These are phyloP conservation scores for Oriolus oriolus DNA, from an alignment of 2,113 vertebrate species.

Conservation along the genomic window DNA sequence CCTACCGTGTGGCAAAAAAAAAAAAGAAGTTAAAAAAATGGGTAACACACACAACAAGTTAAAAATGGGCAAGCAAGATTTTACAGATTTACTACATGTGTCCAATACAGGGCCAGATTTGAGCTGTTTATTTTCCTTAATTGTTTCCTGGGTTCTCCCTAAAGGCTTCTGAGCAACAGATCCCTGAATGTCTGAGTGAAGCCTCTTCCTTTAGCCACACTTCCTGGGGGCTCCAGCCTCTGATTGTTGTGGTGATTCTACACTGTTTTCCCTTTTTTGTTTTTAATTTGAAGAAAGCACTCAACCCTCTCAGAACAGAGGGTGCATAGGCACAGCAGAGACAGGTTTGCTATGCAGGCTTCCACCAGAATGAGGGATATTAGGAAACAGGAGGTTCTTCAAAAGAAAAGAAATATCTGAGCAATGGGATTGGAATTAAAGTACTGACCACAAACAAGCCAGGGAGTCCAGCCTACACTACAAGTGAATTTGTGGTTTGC, in stretches of 20 bases:
- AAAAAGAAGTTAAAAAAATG: constrained; percentile 12
- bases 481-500: background rate
- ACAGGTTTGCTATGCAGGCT: constrained; percentile 12
- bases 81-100: constrained; percentile 24
- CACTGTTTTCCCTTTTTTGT: background rate
- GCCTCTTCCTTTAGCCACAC: background rate
- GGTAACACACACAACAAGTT: constrained; percentile 6
- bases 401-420: background rate
- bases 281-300: constrained; percentile 16
- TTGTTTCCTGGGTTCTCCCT: background rate
- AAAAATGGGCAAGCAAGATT: constrained; percentile 26
- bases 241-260: background rate
- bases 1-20: constrained; percentile 48
- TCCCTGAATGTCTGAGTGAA: constrained; percentile 25
- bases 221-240: background rate
- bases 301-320: constrained; percentile 49
- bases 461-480: background rate
- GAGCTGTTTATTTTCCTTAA: background rate
- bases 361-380: background rate
- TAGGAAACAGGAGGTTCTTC: background rate
- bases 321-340: constrained; percentile 33
- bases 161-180: constrained; percentile 29
- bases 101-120: background rate
- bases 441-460: background rate
- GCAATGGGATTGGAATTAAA: background rate